Base-by-base conservation (phyloP, 1,140 invertebrate species). In the Apis cerana region DNA sequence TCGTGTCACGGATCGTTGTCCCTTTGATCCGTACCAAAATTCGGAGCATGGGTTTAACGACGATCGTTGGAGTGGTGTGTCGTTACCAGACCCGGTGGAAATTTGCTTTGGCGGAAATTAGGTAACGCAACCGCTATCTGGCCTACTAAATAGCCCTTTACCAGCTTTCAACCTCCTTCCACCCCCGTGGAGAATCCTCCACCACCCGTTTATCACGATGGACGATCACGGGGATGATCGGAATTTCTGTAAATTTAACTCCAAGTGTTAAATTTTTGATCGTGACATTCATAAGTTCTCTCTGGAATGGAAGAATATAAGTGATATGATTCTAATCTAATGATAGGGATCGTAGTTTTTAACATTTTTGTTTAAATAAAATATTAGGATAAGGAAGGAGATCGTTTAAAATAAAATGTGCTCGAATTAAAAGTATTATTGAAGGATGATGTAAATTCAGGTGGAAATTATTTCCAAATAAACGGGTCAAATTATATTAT, bases 41-140 rank as follows among this genome's bases (percentile, higher is more conserved):
- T 85, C 72, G 84, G 64, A 50, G 59, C 78, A 59, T 70, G 76
- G 72, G 80, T 86, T 85, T 76, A 56, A 8, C 54, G 67, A 50
- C 58, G 84, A 71, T 80, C 72, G 50, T 21, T 33, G 12, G 50
- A 43, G 2, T 10, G 27, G 8, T 33, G 59, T 86, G 69, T 87
- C 85, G 85, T 83, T 87, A 75, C 70, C 70, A 79, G 68, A 54
- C 75, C 86, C 83, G 64, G 68, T 69, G 62, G 79, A 86, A 62
- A 62, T 62, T 62, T 23, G 61, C 61, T 62, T 62, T 62, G 23
- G n/a, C 61, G 61, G 61, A 62, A 87, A 87, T 87, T 87, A 82
- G 75, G 65, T 87, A 87, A 87, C 85, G 80, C 67, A 77, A 83
- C 75, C 85, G 56, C 61, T 67, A 52, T 86, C 65, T 17, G 61